These are phyloP conservation scores for Panagrolaimus sp. DNA, from an alignment of 1,140 invertebrate species.

Conservation along the genomic window DNA sequence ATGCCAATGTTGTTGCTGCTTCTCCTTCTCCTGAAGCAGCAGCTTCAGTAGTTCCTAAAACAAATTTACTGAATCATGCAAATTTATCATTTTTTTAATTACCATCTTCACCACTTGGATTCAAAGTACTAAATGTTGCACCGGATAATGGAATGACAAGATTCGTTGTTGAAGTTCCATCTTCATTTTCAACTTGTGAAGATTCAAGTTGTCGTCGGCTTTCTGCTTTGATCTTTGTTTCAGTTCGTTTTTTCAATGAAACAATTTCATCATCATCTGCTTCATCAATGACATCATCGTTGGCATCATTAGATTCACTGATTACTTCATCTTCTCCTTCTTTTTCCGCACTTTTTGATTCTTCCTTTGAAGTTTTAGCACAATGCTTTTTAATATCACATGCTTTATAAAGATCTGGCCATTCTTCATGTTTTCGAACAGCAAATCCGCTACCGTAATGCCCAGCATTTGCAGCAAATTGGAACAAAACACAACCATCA, in stretches of 20 bases:
- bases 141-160: not conserved
- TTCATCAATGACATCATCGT: conserved; percentile 1
- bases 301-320: too few species aligned
- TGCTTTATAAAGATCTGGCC: conserved; percentile 47
- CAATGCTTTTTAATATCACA: conserved; percentile 43
- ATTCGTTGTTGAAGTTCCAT: not conserved
- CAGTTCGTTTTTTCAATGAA: too few species aligned
- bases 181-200: conserved; percentile 1
- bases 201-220: not conserved
- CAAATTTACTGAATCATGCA: not conserved
- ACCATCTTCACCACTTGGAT: not conserved
- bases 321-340: too few species aligned
- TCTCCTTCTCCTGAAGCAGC: not conserved
- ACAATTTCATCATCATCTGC: conserved; percentile 6
- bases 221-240: not conserved
- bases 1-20: conserved; percentile 15
- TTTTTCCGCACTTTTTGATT: too few species aligned
- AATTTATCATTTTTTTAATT: not conserved
- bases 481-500: conserved; percentile 51
- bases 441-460: conserved; percentile 32
- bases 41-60: not conserved
- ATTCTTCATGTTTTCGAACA: conserved; percentile 45
- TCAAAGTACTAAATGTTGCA: too few species aligned
- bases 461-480: conserved; percentile 46
- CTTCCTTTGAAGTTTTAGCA: not conserved